These are phyloP conservation scores for Sparus aurata DNA, from an alignment of 2,797 vertebrate species.

Conservation along the genomic window DNA sequence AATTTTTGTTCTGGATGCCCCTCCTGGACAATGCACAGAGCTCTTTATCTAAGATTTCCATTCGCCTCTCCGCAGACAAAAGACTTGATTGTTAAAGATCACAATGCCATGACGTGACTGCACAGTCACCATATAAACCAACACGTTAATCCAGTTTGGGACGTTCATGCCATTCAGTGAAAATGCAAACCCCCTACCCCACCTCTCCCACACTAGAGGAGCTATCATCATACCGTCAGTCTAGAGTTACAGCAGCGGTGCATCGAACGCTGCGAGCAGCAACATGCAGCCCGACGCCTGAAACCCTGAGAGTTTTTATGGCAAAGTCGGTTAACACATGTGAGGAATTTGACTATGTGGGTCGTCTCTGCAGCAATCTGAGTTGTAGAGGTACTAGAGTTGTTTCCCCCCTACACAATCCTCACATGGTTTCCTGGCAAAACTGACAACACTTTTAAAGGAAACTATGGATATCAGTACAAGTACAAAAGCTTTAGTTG, in stretches of 20 bases:
- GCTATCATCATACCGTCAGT: conserved; percentile 49
- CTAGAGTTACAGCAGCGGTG: conserved; percentile 55
- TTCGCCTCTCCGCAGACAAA: conserved; percentile 60
- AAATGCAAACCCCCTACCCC: conserved; percentile 38
- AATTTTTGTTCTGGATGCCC: conserved; percentile 34
- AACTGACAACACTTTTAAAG: not conserved
- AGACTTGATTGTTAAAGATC: conserved; percentile 65
- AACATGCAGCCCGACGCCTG: conserved; percentile 55
- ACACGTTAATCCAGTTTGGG: conserved; percentile 81
- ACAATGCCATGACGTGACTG: conserved; percentile 64
- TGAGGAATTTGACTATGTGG: conserved; percentile 26
- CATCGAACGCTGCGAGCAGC: conserved; percentile 54
- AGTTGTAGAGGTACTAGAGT: not conserved
- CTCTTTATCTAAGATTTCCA: conserved; percentile 60
- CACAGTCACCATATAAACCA: conserved; percentile 57
- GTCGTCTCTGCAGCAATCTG: not conserved
- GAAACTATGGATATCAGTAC: not conserved
- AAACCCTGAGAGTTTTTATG: conserved; percentile 47
- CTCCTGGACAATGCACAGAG: conserved; percentile 23
- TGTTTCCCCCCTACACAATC: not conserved
- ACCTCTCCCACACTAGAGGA: conserved; percentile 39
- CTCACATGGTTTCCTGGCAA: not conserved
- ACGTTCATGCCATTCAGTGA: conserved; percentile 63
- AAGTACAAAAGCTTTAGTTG: too few relatives aligned
- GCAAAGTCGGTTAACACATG: conserved; percentile 27